Evolutionary conservation across 2,888 invertebrate genomes (phyloP), one percentile per base, ranked within the genome.

Genomic region (Phymatocera aterrima): DNA sequence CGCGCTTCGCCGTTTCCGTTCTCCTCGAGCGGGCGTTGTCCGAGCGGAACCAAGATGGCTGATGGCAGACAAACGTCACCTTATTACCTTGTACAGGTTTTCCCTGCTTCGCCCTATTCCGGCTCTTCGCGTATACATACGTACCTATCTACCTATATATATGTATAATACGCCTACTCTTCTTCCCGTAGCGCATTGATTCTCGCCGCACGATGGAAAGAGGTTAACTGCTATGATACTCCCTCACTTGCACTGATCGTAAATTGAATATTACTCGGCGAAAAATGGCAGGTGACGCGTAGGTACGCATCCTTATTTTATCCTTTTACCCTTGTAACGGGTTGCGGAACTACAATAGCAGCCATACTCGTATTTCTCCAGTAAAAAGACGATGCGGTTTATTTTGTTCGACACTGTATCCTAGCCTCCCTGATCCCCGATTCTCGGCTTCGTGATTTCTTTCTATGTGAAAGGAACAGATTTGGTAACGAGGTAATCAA

Each of bases 1-100:
- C 83, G 79, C 79, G 78, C 68, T 78, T 81, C 72, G 70, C 77
- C 80, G 80, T 83, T 84, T 84, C 83, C 82, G 80, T 78, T 78
- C 78, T 60, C 85, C 83, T 83, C 84, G 82, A 83, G 79, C 83
- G 83, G 80, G 72, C 83, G 81, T 83, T 84, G 83, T 83, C 84
- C 86, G 83, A 85, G 86, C 86, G 87, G 84, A 87, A 87, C 87
- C 84, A 87, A 88, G 85, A 87, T 87, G 87, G 86, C 85, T 77
- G 83, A 72, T 64, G 54, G n/a, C 48, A 77, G 70, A 64, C 79
- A n/a, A n/a, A n/a, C 82, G 79, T 74, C 78, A 78, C 68, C 78
- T 78, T 70, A 78, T 82, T 80, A 79, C 80, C 80, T n/a, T n/a
- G n/a, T 80, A 74, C 21, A 21, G 37, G 31, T 21, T 57, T 34